A percentile compares a stretch with the other conserved stretches of the same genome.
Conservation (phyloP, 2,888 invertebrate species). For the Sphaerophoria taeniata region DNA sequence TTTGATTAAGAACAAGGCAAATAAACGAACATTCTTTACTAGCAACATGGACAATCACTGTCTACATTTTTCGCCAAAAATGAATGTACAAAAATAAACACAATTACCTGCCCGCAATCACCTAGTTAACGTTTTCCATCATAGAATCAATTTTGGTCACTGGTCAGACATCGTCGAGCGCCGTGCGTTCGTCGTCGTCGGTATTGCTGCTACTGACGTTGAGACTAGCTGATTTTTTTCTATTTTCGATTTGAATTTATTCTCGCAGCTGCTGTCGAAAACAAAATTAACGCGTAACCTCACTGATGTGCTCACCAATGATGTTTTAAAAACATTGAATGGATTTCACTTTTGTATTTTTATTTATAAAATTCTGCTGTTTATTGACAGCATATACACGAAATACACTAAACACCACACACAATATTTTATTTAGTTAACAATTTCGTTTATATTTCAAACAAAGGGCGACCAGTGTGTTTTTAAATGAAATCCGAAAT, state of each 20-base stretch:
- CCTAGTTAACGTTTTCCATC: slow-evolving; percentile 63
- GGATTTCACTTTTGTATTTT: slow-evolving; percentile 20
- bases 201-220: background rate
- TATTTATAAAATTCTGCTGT: slow-evolving; percentile 60
- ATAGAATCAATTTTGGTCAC: slow-evolving; percentile 6
- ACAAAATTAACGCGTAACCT: slow-evolving; percentile 10
- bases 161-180: background rate
- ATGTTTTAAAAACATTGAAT: slow-evolving; percentile 40
- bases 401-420: slow-evolving; percentile 23
- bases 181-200: background rate
- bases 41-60: slow-evolving; percentile 6
- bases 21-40: slow-evolving; percentile 35
- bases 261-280: background rate
- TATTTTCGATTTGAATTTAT: slow-evolving; percentile 9
- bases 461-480: background rate
- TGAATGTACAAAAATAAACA: slow-evolving; percentile 73
- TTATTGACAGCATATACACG: slow-evolving; percentile 62
- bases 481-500: background rate
- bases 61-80: slow-evolving; percentile 46
- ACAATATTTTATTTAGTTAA: slow-evolving; percentile 36
- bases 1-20: background rate
- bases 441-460: background rate
- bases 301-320: slow-evolving; percentile 27
- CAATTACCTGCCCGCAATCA: slow-evolving; percentile 72
- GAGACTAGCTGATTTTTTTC: slow-evolving; percentile 7